These are phyloP conservation scores for Chelonus formosanus DNA, from an alignment of 2,888 invertebrate genomes.

Conservation along the genomic window DNA sequence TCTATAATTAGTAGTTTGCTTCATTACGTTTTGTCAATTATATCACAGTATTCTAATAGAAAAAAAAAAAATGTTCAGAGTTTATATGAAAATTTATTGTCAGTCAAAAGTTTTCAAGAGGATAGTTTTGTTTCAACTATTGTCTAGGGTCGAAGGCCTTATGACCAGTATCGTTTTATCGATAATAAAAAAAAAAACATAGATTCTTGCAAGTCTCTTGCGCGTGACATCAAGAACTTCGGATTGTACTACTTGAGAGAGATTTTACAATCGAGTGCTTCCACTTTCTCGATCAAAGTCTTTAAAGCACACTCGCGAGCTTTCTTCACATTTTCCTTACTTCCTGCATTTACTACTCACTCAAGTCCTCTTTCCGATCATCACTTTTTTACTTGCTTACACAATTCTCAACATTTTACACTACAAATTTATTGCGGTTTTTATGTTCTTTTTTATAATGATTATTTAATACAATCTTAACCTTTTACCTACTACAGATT, in stretches of 20 bases:
- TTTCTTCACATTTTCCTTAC: constrained; percentile 29
- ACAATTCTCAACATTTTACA: too few relatives aligned
- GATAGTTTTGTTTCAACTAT: background rate
- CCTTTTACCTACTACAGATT: too few relatives aligned
- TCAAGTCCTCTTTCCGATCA: constrained; percentile 32
- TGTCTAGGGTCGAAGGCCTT: constrained; percentile 1
- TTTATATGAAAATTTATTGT: background rate
- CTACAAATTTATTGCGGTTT: too few relatives aligned
- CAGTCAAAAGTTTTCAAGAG: background rate
- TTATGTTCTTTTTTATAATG: too few relatives aligned
- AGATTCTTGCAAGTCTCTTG: constrained; percentile 20
- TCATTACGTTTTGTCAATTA: too few relatives aligned
- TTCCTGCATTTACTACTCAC: constrained; percentile 32
- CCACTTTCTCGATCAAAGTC: constrained; percentile 57
- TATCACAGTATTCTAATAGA: too few relatives aligned
- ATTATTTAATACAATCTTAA: too few relatives aligned
- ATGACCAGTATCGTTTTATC: background rate
- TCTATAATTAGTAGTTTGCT: too few relatives aligned
- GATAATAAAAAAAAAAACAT: constrained; percentile 17
- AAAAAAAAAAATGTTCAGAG: background rate
- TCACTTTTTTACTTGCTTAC: constrained; percentile 9
- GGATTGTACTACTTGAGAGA: constrained; percentile 32
- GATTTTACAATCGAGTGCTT: constrained; percentile 57
- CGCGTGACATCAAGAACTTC: constrained; percentile 21
- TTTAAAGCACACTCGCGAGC: constrained; percentile 34